Evolutionary conservation across 2,888 invertebrate genomes (phyloP), one percentile per base, ranked within the genome.

Genomic region (Epinotia bilunana): DNA sequence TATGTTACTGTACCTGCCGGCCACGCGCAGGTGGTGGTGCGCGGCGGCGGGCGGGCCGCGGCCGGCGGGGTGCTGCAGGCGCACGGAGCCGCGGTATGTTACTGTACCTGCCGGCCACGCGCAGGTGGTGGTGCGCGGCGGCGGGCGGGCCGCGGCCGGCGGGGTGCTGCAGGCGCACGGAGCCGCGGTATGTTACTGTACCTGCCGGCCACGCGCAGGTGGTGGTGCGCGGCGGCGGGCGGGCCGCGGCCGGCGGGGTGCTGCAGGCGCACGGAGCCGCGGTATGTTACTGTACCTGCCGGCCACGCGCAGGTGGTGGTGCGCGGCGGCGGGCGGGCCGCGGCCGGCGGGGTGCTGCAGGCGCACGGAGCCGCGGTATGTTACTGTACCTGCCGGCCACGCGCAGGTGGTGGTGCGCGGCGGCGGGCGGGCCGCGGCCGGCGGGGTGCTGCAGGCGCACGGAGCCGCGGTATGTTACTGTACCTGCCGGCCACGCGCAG

Each of bases 191-290:
- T 33, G 33, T 0, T 33, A 33, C 7, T 33, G 7, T 69, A 60
- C 61, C 61, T 70, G 49, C 58, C 49, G 12, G 49, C 70, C 1
- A 61, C 46, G 2, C 95, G 0, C 0, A 39, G 55, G 4, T 95
- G 93, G 80, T 95, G 91, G 28, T 95, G 94, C 69, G 95, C 87
- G 12, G 95, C 95, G 72, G 89, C 84, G 23, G 95, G 93, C 76
- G 95, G 95, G 69, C 90, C 88, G 67, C 94, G 87, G 16, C 94
- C 91, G 12, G 95, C 95, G 43, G 91, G 84, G 18, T 90, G 87
- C 60, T 87, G 84, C 72, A 96, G 88, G 76, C 94, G 90, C 7
- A 94, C 95, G 84, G 97, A 97, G 78, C 95, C 95, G 88, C 97
- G 97, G 64, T 33, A 33, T 33, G 33, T 0, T 33, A 33, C 7